phyloP scores from a whole-genome alignment of 2,113 vertebrate species.

The Neopipo cinnamomea region DNA sequence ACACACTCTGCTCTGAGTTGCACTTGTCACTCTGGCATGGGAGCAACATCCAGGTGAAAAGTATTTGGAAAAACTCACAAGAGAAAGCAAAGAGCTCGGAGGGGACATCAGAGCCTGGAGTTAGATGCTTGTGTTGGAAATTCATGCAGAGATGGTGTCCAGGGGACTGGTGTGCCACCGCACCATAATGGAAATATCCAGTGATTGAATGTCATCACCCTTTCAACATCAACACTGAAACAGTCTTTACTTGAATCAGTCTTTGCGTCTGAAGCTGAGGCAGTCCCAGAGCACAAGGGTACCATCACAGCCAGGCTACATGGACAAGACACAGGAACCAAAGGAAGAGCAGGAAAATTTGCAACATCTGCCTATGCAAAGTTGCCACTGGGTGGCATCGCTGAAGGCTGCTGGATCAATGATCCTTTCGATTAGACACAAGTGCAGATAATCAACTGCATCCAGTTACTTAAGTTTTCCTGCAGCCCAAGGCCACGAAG shows the following conservation, averaged over 20 bases:
- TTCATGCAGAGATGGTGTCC: not conserved
- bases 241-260: not conserved
- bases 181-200: not conserved
- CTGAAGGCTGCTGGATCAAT: not conserved
- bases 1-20: rapidly evolving
- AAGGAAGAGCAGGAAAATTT: not conserved
- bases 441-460: not conserved
- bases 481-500: not conserved
- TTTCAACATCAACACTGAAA: not conserved
- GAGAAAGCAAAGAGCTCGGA: not conserved
- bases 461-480: not conserved
- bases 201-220: not conserved
- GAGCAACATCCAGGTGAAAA: not conserved
- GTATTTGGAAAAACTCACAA: not conserved
- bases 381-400: slow-evolving; percentile 42
- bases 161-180: not conserved
- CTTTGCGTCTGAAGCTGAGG: not conserved
- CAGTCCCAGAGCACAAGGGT: too few species aligned
- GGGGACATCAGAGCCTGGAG: rapidly evolving
- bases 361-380: not conserved
- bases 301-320: not conserved
- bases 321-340: not conserved
- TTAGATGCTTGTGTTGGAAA: not conserved
- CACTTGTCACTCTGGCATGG: not conserved
- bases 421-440: not conserved